Evolutionary conservation across 2,888 invertebrate species (phyloP), one percentile per base, ranked within the genome.

Genomic region (Allolobophora icterica): DNA sequence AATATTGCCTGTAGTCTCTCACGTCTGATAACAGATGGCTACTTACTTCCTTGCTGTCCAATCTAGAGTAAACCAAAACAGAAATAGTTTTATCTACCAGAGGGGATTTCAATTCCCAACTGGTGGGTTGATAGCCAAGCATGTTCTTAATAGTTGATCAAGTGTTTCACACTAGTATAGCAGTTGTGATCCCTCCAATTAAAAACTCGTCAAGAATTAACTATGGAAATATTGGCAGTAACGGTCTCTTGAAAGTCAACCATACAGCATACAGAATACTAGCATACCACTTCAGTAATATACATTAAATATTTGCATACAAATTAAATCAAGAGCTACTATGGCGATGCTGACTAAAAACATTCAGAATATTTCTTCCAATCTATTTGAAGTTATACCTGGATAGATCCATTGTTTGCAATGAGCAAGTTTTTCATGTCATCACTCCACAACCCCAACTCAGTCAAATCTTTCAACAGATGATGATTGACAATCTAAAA

Each of bases 401-500:
- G 99, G 93, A 99, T 97, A 0, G 99, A 99, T 89, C 99, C 99
- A 95, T 97, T 97, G 94, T 97, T 97, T 42, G 97, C 97, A 92
- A 99, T 97, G 35, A 99, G 97, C 93, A 97, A 96, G 95, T 98
- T 98, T 95, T 99, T 99, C 97, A 99, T 98, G 83, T 97, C 97
- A 91, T 98, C 98, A 95, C 97, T 97, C 99, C 99, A 99, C 87
- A 99, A 95, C 93, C 97, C 97, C 45, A 97, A 96, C 93, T 99
- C 98, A 0, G 98, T 98, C 92, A 99, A 96, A 96, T 99, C 99
- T 94, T 97, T 97, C 84, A 99, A 95, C 92, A 99, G 96, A 96
- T 99, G 99, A 93, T 98, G 98, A 95, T 99, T 99, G 0, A 99
- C 99, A 38, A 99, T 97, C 95, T 96, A 96, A 94, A 99, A 99